Percentiles rank a stretch among this genome's conserved stretches.
Conservation (phyloP, 2,888 invertebrate species). For the Ennomos quercinarius region DNA sequence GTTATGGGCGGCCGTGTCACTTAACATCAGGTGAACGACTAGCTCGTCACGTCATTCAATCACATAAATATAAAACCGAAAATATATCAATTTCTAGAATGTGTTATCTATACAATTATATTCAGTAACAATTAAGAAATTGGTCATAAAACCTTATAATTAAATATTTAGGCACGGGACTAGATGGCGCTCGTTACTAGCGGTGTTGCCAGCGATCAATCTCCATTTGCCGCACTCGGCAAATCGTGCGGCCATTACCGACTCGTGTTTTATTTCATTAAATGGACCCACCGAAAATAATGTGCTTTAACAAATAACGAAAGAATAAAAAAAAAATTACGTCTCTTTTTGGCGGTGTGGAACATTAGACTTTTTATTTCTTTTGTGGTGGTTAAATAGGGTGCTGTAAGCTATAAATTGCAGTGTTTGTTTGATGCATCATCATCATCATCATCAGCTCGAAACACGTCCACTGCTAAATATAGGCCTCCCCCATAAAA, state of each 20-base stretch:
- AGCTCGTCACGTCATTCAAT: no score
- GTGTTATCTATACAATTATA: no score
- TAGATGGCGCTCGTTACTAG: constrained; percentile 64
- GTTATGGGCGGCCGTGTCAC: no score
- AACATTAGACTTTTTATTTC: constrained; percentile 61
- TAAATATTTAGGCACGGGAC: constrained; percentile 66
- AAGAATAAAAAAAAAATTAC: constrained; percentile 65
- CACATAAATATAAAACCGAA: no score
- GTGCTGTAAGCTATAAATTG: no score
- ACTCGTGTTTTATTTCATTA: constrained; percentile 81
- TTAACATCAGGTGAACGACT: no score
- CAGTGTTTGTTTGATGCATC: no score
- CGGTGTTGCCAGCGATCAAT: constrained; percentile 79
- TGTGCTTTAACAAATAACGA: constrained; percentile 71
- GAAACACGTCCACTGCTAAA: no score
- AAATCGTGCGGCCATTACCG: constrained; percentile 77
- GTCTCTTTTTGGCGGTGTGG: constrained; percentile 66
- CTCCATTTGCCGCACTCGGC: constrained; percentile 80
- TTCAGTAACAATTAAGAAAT: constrained; percentile 30
- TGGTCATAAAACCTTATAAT: constrained; percentile 49
- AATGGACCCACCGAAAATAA: constrained; percentile 78
- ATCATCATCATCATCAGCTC: no score
- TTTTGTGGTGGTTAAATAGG: no score
- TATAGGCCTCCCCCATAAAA: no score
- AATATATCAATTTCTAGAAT: no score